Evolutionary conservation across 2,113 vertebrate genomes (phyloP), one percentile per base, ranked within the genome.

Genomic region (Colossoma macropomum): DNA sequence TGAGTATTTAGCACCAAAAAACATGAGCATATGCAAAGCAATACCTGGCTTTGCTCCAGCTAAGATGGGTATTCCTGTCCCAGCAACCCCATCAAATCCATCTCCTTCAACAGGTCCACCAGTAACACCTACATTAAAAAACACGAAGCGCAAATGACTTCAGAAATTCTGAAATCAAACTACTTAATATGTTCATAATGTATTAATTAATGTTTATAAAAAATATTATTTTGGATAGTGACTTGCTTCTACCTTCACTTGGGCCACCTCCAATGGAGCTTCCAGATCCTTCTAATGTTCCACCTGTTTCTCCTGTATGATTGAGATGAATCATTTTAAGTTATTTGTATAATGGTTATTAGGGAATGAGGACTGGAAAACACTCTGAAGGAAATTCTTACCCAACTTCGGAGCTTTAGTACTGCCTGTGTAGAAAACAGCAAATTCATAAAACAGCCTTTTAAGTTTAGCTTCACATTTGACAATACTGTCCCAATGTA

Each of bases 281-380:
- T 84, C 93, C 94, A 87, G 94, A 94, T 3, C 93, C 94, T 52
- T 94, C 94, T 72, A 92, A 85, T 70, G 90, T 86, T 78, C 87
- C 89, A 66, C 87, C 88, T 60, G 83, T 68, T 81, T 84, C 91
- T 19, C 84, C 84, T 72, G 80, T 50, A 79, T 41, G 86, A 85
- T 81, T 69, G 72, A 63, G 75, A 80, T 21, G 0, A 87, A 38
- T 9, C 34, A 50, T 73, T 71, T 70, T 23, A 34, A 60, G 34
- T 72, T 17, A 62, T 30, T 4, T 15, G 27, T 48, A 21, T 73
- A 50, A 23, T 50, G 1, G 12, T 25, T 77, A 38, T 71, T 48
- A 71, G 4, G 15, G 19, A 19, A 83, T 45, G 52, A 62, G n/a
- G 32, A 28, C 30, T 5, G 50, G n/a, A 38, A 82, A 45, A 59